Base-by-base conservation (phyloP, 2,888 invertebrate genomes). In the Drosophila lacicola region DNA sequence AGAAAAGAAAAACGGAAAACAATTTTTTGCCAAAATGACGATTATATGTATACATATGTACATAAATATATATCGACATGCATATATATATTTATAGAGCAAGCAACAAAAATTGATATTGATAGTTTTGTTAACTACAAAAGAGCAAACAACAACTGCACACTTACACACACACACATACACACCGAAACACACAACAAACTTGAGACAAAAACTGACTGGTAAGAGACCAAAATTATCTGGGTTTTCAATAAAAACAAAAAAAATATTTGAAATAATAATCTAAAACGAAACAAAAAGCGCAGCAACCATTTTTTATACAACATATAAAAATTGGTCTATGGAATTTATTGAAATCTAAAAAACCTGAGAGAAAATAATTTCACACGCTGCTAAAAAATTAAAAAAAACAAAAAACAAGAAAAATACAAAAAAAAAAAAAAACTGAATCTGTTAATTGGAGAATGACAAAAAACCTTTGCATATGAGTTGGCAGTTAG, bases 221-320 rank as follows among this genome's bases (percentile, higher is more conserved):
- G 91, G 92, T 82, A 90, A 90, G 90, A 91, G 92, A 92, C 91
- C 91, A 91, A 91, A 91, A 90, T 90, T 90, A 92, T 91, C 91
- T 91, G 91, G 92, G 92, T 92, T 92, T 92, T 91, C 92, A 91
- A 92, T 82, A 88, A 84, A 81, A 80, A 72, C 29, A 79, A 63
- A 64, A 57, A 57, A 67, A 67, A 53, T 17, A 41, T 17, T 41
- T 29, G 17, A 29, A 53, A 77, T 55, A 65, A 75, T 50, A 61
- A 71, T 54, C 51, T 53, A 51, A 72, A 55, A 54, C 46, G 45
- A 62, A 61, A 61, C 61, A 69, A 56, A 55, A 50, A 41, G 39
- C 13, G 74, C 74, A 80, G 82, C 75, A 70, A 84, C 79, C 89
- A 86, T 83, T 87, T 89, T 90, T 89, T 90, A 80, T 81, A 80